These are phyloP conservation scores for Melanocharis versteri DNA, from an alignment of 2,113 vertebrate species.

Conservation along the genomic window DNA sequence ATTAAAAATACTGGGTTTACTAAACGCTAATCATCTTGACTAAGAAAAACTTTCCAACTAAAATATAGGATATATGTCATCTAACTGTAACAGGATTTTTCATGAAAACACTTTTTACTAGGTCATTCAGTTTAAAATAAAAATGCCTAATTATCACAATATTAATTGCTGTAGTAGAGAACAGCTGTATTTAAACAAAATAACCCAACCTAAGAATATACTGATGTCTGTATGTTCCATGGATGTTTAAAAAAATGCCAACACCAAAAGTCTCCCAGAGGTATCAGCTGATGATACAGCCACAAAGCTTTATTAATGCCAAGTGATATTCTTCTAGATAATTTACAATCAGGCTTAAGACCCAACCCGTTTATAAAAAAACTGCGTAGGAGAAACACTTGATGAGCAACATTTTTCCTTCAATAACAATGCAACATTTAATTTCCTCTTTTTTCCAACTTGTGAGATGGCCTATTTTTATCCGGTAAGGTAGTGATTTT, in stretches of 20 bases:
- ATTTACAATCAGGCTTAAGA: neutral
- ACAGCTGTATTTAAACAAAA: neutral
- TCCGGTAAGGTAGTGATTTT: neutral
- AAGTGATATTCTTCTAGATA: neutral
- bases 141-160: neutral
- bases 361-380: neutral
- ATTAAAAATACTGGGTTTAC: neutral
- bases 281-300: neutral
- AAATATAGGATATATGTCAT: neutral
- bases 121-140: neutral
- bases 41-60: neutral
- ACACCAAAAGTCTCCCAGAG: neutral
- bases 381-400: neutral
- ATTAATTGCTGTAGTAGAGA: neutral
- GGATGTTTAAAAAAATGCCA: neutral
- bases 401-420: slow-evolving; percentile 11
- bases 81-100: neutral
- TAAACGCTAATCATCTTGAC: neutral
- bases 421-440: slow-evolving; percentile 16
- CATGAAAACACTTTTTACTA: neutral
- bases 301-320: neutral
- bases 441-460: neutral
- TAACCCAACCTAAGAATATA: neutral
- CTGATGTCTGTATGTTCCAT: neutral
- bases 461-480: slow-evolving; percentile 17